Base-by-base conservation (phyloP, 2,113 vertebrate genomes). In the Erinaceus europaeus region DNA sequence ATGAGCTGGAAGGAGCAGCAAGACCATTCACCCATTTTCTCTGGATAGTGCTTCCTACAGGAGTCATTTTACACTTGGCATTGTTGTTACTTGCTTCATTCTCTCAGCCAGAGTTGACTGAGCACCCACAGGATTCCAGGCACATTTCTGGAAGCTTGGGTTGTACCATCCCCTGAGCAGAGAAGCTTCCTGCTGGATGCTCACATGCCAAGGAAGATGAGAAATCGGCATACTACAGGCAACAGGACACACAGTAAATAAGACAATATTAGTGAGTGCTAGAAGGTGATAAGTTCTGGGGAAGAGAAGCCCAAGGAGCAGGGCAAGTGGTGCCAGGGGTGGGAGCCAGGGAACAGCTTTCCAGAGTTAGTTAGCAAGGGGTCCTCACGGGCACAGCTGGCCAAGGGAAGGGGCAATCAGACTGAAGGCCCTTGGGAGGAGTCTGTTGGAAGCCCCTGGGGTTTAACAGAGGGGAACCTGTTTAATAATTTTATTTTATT, bases 11-110 rank as follows among this genome's bases (percentile, higher is more conserved):
- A 83, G 72, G 46, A n/a, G 40, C 38, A 46, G n/a, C n/a, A n/a
- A n/a, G n/a, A n/a, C n/a, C n/a, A n/a, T n/a, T n/a, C n/a, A n/a
- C n/a, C n/a, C n/a, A n/a, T n/a, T n/a, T n/a, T n/a, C n/a, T n/a
- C n/a, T n/a, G n/a, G n/a, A n/a, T n/a, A n/a, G n/a, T n/a, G 42
- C 62, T 72, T 78, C 59, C 21, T 44, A 79, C 44, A 42, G 67
- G 36, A 67, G 72, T 73, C n/a, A 90, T 77, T 77, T 83, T 48
- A 65, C 14, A 44, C 53, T 71, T 38, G 6, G 36, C 80, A 79
- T 50, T 80, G 61, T 73, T 76, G 67, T 53, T 79, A 53, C 76
- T 90, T 92, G 59, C 57, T 78, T 77, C 57, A 76, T 86, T 78
- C 72, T 77, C 25, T 80, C 57, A 20, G 68, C n/a, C 76, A 77